Evolutionary conservation across 2,797 vertebrate species (phyloP).

Genomic region (Phalanger gymnotis): DNA sequence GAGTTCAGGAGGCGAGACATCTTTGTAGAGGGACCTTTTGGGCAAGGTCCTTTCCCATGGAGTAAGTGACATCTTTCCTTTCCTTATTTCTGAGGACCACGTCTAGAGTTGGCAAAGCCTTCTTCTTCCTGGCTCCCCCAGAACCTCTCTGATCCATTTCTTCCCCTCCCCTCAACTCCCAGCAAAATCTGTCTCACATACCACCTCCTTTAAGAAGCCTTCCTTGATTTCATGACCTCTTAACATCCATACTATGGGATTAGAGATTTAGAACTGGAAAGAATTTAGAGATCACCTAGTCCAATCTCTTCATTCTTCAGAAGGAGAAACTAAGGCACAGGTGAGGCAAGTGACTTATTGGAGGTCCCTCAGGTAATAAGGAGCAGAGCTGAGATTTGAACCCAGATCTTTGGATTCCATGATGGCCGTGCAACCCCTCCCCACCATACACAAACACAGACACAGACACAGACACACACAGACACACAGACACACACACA

Average conservation of each 20-base stretch:
- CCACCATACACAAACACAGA: neutral
- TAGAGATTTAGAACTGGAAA: neutral
- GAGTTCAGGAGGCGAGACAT: neutral
- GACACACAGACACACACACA: too few relatives aligned
- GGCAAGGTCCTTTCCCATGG: neutral
- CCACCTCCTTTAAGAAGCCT: neutral
- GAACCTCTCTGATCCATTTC: neutral
- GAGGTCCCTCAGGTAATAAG: neutral
- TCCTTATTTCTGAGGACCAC: neutral
- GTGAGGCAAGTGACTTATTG: neutral
- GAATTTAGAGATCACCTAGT: neutral
- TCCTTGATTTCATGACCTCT: neutral
- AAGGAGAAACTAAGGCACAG: neutral
- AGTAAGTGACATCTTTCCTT: neutral
- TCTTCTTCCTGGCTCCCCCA: neutral
- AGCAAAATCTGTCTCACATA: neutral
- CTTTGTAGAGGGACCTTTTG: neutral
- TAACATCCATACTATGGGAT: neutral
- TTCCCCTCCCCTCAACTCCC: neutral
- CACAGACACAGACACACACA: neutral
- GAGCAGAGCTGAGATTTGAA: neutral
- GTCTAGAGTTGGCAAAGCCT: neutral
- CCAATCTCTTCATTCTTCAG: neutral
- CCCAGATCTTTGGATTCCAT: neutral
- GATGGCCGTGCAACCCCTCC: neutral